A percentile compares a stretch with the other conserved stretches of the same genome.
These are phyloP conservation scores for Marcusenius ussheri DNA, from an alignment of 2,113 vertebrate species.

Conservation along the genomic window DNA sequence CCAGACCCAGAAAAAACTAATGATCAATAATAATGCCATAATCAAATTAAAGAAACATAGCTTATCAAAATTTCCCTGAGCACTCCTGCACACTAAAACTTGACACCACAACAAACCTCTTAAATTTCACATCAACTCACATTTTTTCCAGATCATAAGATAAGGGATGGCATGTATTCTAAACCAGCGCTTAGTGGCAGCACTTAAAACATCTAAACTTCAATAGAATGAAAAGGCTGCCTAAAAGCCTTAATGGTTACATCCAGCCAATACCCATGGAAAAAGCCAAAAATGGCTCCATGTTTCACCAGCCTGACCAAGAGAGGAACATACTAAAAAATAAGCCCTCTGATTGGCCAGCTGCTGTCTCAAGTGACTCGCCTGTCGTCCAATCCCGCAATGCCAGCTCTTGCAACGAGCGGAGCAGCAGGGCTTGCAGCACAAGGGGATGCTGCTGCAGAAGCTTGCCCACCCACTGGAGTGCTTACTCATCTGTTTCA, in stretches of 20 bases:
- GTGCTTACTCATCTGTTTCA: neutral
- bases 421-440: constrained; percentile 29
- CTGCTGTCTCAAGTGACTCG: constrained; percentile 20
- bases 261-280: constrained; percentile 2
- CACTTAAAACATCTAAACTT: neutral
- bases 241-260: neutral
- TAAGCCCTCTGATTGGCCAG: constrained; percentile 24
- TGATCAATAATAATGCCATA: neutral
- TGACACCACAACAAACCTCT: constrained; percentile 1
- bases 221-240: neutral
- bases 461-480: neutral
- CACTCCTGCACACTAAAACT: neutral
- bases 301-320: neutral
- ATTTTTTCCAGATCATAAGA: neutral
- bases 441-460: constrained; percentile 24
- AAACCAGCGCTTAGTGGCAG: neutral
- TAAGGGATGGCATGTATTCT: neutral
- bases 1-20: neutral
- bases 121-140: constrained; percentile 2
- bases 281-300: neutral
- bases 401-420: constrained; percentile 31
- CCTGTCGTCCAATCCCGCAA: constrained; percentile 26
- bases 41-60: neutral
- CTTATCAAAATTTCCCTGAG: neutral
- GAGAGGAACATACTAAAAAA: neutral